Evolutionary conservation across 2,797 vertebrate genomes (phyloP), one percentile per base, ranked within the genome.

Genomic region (Diglossa cyanea): DNA sequence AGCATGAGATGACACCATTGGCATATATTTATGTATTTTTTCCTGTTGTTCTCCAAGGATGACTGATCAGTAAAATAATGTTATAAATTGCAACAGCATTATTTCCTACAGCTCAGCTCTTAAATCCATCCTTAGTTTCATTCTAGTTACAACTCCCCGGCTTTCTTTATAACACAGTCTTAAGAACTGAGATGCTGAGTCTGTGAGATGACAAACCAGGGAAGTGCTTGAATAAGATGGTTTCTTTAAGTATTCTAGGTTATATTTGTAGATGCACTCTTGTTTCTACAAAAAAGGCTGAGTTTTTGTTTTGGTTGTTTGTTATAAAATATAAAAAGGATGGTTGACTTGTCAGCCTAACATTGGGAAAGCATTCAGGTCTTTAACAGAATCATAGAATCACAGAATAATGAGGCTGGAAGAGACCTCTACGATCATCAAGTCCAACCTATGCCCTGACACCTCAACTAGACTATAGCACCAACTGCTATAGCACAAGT

Each of bases 291-390:
- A 40, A 63, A 51, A 58, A 47, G 54, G 4, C 12, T 54, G 15
- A 63, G 4, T 63, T 47, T 77, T 50, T 66, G 37, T 30, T 54
- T 33, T 60, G 17, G 1, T 40, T 67, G 40, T 21, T 70, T 53
- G 5, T 57, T 60, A 63, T 35, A 50, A 80, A 80, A 55, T 39
- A 23, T n/a, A 23, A 35, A 81, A 77, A 51, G 7, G 2, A 16
- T 7, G 7, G 6, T 25, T 71, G 37, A 28, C 28, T 68, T 37
- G 4, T 40, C 77, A 77, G 6, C 37, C 25, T 42, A 50, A 16
- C 3, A 9, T 44, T 45, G 80, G 44, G 45, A 70, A 76, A 62
- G 7, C 0, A 0, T 33, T 13, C 48, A 62, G 26, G 31, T 48
- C 33, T 70, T 75, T 42, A 17, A 42, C 40, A 42, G 17, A 42